phyloP scores from a whole-genome alignment of 2,888 invertebrate genomes.

The Tetragonula carbonaria region DNA sequence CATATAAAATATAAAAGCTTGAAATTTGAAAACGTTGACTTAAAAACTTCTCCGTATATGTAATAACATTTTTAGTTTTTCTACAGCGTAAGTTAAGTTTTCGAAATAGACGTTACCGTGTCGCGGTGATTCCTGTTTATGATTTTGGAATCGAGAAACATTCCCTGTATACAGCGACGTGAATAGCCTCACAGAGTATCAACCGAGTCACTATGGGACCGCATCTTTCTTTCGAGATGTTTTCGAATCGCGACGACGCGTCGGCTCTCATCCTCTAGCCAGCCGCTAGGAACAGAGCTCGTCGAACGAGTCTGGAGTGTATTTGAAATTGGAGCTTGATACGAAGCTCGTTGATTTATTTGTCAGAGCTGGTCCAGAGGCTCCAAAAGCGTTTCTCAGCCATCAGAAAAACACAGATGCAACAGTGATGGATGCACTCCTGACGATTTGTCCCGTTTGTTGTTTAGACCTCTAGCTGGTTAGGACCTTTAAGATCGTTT shows the following conservation, averaged over 20 bases:
- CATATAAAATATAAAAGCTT: no score
- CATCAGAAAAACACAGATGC: background rate
- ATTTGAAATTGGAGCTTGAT: conserved; percentile 40
- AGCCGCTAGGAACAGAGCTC: conserved; percentile 20
- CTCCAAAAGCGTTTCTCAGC: background rate
- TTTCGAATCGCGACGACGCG: conserved; percentile 31
- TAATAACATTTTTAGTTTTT: background rate
- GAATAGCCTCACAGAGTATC: conserved; percentile 26
- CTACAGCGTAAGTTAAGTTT: background rate
- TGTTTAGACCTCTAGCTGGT: background rate
- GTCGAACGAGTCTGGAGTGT: conserved; percentile 24
- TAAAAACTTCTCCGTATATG: background rate
- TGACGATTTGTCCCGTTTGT: background rate
- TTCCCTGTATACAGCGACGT: conserved; percentile 6
- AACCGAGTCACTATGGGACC: conserved; percentile 32
- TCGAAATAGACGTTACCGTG: background rate
- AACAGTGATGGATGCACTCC: background rate
- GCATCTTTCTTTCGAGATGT: conserved; percentile 40
- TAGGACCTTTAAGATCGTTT: background rate
- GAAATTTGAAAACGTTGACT: no score
- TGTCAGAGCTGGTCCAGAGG: background rate
- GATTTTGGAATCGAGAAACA: background rate
- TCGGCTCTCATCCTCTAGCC: background rate
- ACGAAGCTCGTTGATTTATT: conserved; percentile 34
- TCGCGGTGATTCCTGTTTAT: background rate